Percentiles rank a stretch among this genome's conserved stretches.
phyloP scores from a whole-genome alignment of 2,113 vertebrate species.

The Blennius ocellaris region DNA sequence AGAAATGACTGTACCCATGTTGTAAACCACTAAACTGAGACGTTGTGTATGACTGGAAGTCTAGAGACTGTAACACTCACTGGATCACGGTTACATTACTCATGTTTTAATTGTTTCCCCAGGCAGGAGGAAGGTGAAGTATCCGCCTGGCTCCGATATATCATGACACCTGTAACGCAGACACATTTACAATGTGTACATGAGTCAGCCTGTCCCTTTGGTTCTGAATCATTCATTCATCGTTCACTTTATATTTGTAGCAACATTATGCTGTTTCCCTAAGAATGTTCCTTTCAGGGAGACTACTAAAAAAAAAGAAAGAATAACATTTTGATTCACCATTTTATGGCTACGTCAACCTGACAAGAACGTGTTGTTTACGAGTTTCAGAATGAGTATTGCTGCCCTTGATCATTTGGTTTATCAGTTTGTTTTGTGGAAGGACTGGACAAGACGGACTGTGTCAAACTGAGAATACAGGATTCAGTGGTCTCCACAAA shows the following conservation, averaged over 20 bases:
- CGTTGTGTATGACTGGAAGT: neutral
- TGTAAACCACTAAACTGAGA: neutral
- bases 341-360: conserved; percentile 38
- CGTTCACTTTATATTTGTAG: neutral
- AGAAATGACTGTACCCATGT: neutral
- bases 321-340: conserved; percentile 19
- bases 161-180: conserved; percentile 50
- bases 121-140: conserved; percentile 17
- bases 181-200: conserved; percentile 2
- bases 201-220: conserved; percentile 52
- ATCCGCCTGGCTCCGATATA: conserved; percentile 1
- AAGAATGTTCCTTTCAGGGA: conserved; percentile 30
- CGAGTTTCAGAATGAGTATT: neutral
- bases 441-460: conserved; percentile 1
- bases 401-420: conserved; percentile 31
- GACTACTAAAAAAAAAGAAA: conserved; percentile 38
- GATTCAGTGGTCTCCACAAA: neutral
- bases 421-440: conserved; percentile 37
- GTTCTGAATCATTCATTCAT: conserved; percentile 20
- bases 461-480: neutral
- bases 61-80: neutral
- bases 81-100: conserved; percentile 13
- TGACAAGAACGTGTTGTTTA: conserved; percentile 50
- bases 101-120: conserved; percentile 34
- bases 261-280: conserved; percentile 24